Evolutionary conservation across 2,888 invertebrate genomes (phyloP).

Genomic region (Cyaniris semiargus): DNA sequence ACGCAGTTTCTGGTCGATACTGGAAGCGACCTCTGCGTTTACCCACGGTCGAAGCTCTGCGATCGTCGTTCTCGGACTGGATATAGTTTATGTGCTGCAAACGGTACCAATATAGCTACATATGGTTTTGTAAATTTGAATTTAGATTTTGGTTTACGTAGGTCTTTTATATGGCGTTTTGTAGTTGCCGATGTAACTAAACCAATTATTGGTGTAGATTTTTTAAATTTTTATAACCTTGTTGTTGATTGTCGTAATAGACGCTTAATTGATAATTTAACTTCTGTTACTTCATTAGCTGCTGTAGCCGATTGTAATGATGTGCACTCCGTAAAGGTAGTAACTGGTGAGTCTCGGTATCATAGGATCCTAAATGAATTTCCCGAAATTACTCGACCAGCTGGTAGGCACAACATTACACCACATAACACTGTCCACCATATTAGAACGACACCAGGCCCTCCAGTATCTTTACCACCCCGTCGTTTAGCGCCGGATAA

Average conservation of each 20-base stretch:
- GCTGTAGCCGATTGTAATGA: background rate
- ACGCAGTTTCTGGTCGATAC: slow-evolving; percentile 39
- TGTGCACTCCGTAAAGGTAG: background rate
- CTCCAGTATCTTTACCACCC: slow-evolving; percentile 34
- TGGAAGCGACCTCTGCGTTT: slow-evolving; percentile 42
- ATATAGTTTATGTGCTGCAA: slow-evolving; percentile 49
- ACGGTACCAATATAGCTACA: slow-evolving; percentile 48
- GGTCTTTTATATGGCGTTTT: slow-evolving; percentile 32
- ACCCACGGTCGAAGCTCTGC: slow-evolving; percentile 39
- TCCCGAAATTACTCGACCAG: slow-evolving; percentile 32
- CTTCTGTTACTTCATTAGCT: slow-evolving; percentile 38
- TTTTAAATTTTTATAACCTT: slow-evolving; percentile 47
- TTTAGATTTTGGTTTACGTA: slow-evolving; percentile 28
- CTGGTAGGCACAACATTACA: slow-evolving; percentile 32
- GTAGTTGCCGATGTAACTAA: slow-evolving; percentile 37
- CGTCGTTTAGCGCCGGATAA: slow-evolving; percentile 36
- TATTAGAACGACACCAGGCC: slow-evolving; percentile 42
- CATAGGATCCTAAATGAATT: slow-evolving; percentile 32
- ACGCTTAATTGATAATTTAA: slow-evolving; percentile 9
- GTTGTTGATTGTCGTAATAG: slow-evolving; percentile 46
- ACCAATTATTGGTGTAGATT: slow-evolving; percentile 53
- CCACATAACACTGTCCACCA: slow-evolving; percentile 40
- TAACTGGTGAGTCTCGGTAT: slow-evolving; percentile 32
- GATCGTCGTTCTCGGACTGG: slow-evolving; percentile 38
- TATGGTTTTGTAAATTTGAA: slow-evolving; percentile 44